A percentile compares a stretch with the other conserved stretches of the same genome.
Conservation (phyloP, 2,888 invertebrate species). For the Hirudinaria manillensis region DNA sequence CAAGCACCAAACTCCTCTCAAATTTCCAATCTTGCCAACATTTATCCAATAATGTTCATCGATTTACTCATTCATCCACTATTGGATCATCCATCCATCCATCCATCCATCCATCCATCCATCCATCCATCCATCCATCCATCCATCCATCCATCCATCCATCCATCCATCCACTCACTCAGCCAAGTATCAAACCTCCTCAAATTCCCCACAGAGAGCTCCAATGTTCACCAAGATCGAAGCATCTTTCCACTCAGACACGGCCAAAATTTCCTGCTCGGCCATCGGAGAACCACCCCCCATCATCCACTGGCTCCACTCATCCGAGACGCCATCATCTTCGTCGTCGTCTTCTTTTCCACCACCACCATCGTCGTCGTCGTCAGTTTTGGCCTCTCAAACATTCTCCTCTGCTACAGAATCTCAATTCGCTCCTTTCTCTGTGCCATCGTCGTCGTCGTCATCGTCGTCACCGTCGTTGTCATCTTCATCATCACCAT, state of each 20-base stretch:
- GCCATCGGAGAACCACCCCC: constrained; percentile 20
- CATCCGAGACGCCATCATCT: background rate
- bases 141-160: no score
- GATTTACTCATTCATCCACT: no score
- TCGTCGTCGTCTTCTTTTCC: background rate
- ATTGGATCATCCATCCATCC: no score
- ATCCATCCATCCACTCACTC: no score
- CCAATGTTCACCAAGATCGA: constrained; percentile 23
- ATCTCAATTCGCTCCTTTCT: background rate
- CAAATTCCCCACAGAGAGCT: background rate
- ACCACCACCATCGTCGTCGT: constrained; percentile 1
- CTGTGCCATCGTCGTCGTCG: constrained; percentile 4
- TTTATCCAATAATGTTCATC: no score
- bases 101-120: no score
- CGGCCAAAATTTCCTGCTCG: constrained; percentile 14
- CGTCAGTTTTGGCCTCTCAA: constrained; percentile 1
- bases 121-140: no score
- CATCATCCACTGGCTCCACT: constrained; percentile 16
- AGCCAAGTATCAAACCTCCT: background rate
- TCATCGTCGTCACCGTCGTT: background rate
- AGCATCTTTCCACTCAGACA: constrained; percentile 2
- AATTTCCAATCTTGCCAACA: no score
- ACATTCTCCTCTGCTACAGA: background rate
- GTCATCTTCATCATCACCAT: background rate
- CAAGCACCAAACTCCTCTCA: no score